A percentile compares a stretch with the other conserved stretches of the same genome.
These are phyloP conservation scores for Anastrepha ludens DNA, from an alignment of 1,140 invertebrate species.

Conservation along the genomic window DNA sequence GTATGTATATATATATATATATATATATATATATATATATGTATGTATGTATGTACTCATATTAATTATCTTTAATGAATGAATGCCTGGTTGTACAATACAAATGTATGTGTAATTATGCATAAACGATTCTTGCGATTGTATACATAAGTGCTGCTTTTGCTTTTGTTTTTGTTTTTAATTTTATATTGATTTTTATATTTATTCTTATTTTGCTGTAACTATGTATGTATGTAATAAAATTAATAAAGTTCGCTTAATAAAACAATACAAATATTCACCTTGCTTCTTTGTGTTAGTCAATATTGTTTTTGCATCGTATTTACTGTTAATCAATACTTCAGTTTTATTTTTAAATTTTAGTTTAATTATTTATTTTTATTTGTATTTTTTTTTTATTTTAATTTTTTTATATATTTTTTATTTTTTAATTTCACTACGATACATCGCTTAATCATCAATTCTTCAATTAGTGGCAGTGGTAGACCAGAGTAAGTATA, in stretches of 20 bases:
- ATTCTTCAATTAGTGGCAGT: conserved; percentile 52
- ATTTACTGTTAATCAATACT: no score
- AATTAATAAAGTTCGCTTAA: not conserved
- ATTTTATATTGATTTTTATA: not conserved
- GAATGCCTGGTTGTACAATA: not conserved
- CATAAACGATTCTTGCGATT: conserved; percentile 34
- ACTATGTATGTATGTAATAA: no score
- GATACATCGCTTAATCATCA: conserved; percentile 40
- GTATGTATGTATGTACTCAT: conserved; percentile 19
- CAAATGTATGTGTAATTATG: not conserved
- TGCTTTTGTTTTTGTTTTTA: not conserved
- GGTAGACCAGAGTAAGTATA: conserved; percentile 45
- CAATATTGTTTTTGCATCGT: not conserved
- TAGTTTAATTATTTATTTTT: not conserved
- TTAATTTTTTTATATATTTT: not conserved
- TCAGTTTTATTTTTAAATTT: no score
- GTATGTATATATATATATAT: not conserved
- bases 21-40: conserved; percentile 1
- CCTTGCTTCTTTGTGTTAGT: not conserved
- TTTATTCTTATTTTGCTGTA: not conserved
- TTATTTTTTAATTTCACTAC: not conserved
- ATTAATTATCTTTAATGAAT: conserved; percentile 19
- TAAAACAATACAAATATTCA: conserved; percentile 33
- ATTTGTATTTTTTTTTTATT: not conserved
- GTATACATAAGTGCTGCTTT: conserved; percentile 9